Percentiles rank a stretch among this genome's conserved stretches.
Conservation (phyloP, 2,797 vertebrate genomes). For the Chelmon rostratus region DNA sequence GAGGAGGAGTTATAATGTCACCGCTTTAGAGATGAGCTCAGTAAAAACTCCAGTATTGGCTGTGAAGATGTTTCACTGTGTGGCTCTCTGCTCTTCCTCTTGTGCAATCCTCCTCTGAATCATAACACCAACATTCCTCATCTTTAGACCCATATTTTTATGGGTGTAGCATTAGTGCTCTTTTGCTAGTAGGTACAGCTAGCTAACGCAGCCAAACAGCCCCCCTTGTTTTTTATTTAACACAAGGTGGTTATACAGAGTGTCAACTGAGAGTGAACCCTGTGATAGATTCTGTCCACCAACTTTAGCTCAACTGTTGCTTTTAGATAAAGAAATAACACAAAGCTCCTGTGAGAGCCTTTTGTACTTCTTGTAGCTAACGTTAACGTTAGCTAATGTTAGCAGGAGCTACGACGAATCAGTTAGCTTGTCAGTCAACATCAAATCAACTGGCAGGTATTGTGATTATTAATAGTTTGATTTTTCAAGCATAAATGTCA, state of each 20-base stretch:
- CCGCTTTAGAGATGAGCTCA: background rate
- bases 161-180: background rate
- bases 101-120: conserved; percentile 57
- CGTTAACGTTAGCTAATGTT: background rate
- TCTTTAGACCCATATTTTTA: background rate
- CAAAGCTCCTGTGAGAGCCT: no score
- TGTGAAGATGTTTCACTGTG: background rate
- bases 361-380: no score
- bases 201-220: background rate
- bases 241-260: no score
- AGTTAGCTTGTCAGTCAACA: background rate
- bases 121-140: conserved; percentile 18
- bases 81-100: conserved; percentile 16
- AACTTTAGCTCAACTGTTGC: background rate
- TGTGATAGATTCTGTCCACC: background rate
- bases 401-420: background rate
- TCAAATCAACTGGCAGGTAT: background rate
- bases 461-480: no score
- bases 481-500: conserved; percentile 4
- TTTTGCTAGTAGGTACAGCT: background rate
- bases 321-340: background rate
- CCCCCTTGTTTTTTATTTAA: no score
- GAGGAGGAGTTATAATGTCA: background rate
- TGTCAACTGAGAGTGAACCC: no score
- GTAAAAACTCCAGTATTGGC: background rate